phyloP scores from a whole-genome alignment of 2,888 invertebrate species.

The Tachystola acroxantha region DNA sequence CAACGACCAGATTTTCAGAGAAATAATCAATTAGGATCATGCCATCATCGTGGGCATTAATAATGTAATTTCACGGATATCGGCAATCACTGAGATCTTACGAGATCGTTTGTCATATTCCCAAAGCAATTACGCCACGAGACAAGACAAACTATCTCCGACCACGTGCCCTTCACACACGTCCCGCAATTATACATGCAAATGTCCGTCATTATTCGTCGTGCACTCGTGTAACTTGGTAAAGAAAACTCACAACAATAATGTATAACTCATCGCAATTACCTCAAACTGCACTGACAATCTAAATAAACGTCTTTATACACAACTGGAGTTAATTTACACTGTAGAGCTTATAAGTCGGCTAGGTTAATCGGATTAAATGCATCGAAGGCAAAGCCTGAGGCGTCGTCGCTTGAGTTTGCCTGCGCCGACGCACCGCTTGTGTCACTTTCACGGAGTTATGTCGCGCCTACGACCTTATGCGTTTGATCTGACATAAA shows the following conservation, averaged over 20 bases:
- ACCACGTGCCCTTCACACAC: constrained; percentile 12
- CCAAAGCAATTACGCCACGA: constrained; percentile 12
- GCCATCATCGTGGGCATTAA: no score
- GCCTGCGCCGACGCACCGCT: constrained; percentile 51
- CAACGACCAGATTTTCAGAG: no score
- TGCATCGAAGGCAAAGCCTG: constrained; percentile 29
- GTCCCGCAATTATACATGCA: constrained; percentile 13
- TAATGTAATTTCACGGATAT: not conserved
- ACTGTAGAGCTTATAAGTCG: constrained; percentile 23
- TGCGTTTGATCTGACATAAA: constrained; percentile 51
- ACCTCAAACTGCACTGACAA: constrained; percentile 2
- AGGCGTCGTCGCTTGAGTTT: constrained; percentile 30
- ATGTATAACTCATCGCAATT: not conserved
- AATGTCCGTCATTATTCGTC: constrained; percentile 11
- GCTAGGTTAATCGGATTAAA: constrained; percentile 59
- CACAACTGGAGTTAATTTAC: constrained; percentile 34
- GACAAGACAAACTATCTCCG: constrained; percentile 14
- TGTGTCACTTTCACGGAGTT: constrained; percentile 59
- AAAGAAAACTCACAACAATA: not conserved
- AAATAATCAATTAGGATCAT: no score
- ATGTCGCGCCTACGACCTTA: constrained; percentile 56
- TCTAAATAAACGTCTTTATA: constrained; percentile 29
- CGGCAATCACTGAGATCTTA: not conserved
- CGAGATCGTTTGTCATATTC: constrained; percentile 10
- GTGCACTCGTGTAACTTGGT: not conserved